A percentile compares a stretch with the other conserved stretches of the same genome.
These are phyloP conservation scores for Taeniopygia guttata DNA, from an alignment of 2,797 vertebrate species.

Conservation along the genomic window DNA sequence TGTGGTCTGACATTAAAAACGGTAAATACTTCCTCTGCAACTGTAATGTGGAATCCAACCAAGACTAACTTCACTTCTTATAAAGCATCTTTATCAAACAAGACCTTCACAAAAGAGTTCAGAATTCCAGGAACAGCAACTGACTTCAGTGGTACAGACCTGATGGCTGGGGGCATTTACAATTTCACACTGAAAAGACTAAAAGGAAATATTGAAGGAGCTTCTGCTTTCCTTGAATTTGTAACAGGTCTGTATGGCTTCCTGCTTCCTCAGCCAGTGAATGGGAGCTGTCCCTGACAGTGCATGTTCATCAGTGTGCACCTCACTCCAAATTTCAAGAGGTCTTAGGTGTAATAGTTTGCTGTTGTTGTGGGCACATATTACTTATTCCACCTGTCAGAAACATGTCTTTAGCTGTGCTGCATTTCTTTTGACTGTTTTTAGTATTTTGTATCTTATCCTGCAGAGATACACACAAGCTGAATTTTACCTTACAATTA, in stretches of 20 bases:
- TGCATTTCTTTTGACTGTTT: neutral
- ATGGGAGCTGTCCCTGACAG: neutral
- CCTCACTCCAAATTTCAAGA: neutral
- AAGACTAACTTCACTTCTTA: constrained; percentile 82
- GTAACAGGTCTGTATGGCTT: constrained; percentile 73
- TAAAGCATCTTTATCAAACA: constrained; percentile 75
- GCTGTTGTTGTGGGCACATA: neutral
- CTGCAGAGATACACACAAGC: neutral
- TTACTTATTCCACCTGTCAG: neutral
- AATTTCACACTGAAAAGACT: constrained; percentile 80
- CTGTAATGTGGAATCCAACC: constrained; percentile 78
- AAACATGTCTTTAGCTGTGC: neutral
- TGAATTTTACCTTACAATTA: neutral
- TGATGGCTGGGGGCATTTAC: constrained; percentile 81
- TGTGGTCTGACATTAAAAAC: constrained; percentile 74
- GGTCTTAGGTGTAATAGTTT: neutral
- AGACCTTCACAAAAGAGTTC: constrained; percentile 62
- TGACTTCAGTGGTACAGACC: constrained; percentile 72
- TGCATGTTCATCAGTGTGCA: neutral
- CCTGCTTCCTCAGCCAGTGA: neutral
- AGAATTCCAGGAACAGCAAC: constrained; percentile 59
- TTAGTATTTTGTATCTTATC: neutral
- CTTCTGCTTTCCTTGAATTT: constrained; percentile 68
- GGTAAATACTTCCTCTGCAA: constrained; percentile 76
- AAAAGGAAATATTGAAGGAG: constrained; percentile 70